Conservation (phyloP, 2,797 vertebrate species). For the Merluccius polli region DNA sequence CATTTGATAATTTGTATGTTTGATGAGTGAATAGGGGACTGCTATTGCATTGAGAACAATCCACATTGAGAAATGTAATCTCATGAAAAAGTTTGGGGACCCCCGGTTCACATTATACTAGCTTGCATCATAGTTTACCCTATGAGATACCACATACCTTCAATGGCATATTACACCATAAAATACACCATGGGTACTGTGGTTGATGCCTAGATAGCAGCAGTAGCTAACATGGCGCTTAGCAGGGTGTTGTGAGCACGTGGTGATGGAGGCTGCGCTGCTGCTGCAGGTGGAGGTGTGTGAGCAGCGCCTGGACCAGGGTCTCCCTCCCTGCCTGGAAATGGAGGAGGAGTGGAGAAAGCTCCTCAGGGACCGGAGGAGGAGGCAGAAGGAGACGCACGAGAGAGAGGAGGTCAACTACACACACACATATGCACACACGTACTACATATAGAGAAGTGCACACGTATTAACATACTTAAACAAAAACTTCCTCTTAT, state of each 20-base stretch:
- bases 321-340: constrained; percentile 77
- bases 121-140: too few species aligned
- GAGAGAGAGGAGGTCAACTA: constrained; percentile 74
- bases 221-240: neutral
- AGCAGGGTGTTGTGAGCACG: neutral
- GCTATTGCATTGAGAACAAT: neutral
- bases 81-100: neutral
- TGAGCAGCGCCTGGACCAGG: constrained; percentile 73
- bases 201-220: neutral
- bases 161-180: too few species aligned
- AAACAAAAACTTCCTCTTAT: constrained; percentile 12
- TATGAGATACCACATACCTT: too few species aligned
- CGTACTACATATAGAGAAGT: neutral
- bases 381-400: constrained; percentile 64
- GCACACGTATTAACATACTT: neutral
- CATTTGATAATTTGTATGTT: too few species aligned
- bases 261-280: constrained; percentile 20
- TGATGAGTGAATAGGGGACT: neutral
- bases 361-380: constrained; percentile 69
- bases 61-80: neutral
- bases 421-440: constrained; percentile 16
- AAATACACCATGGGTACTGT: neutral
- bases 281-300: constrained; percentile 73
- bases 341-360: constrained; percentile 78
- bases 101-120: neutral